These are phyloP conservation scores for Syndactyla subalaris DNA, from an alignment of 2,797 vertebrate species.

Conservation along the genomic window DNA sequence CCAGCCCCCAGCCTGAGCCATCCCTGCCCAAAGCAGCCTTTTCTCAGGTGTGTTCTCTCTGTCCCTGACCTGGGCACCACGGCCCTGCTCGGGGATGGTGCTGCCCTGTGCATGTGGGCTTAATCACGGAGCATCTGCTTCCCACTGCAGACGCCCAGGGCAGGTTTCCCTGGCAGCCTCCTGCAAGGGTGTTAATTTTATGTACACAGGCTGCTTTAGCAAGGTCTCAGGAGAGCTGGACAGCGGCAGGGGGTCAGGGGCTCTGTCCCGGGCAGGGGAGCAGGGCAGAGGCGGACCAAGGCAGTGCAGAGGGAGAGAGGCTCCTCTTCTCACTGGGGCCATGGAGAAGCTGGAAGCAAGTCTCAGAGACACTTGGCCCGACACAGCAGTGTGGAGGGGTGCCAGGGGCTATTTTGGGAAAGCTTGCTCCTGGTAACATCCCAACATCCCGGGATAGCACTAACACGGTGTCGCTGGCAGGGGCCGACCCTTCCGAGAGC, in stretches of 20 bases:
- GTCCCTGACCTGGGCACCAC: neutral
- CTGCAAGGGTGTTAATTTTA: slow-evolving; percentile 63
- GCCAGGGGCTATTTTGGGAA: slow-evolving; percentile 28
- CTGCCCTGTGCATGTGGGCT: slow-evolving; percentile 33
- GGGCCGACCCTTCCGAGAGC: accelerated
- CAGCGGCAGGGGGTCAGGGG: neutral
- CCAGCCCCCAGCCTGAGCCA: accelerated
- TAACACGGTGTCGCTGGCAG: accelerated
- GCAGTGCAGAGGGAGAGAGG: neutral
- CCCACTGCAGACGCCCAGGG: slow-evolving; percentile 31
- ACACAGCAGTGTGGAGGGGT: neutral
- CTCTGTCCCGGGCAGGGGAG: neutral
- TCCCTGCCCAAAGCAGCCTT: neutral
- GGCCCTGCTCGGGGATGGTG: neutral
- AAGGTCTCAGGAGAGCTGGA: accelerated
- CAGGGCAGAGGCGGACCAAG: neutral
- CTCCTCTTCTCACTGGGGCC: neutral
- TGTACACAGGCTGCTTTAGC: neutral
- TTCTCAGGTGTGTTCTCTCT: accelerated
- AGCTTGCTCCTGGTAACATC: accelerated
- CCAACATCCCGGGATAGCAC: accelerated
- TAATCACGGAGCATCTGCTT: slow-evolving; percentile 69
- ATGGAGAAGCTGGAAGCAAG: neutral
- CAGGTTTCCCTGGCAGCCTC: slow-evolving; percentile 39
- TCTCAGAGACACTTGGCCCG: neutral